phyloP scores from a whole-genome alignment of 2,797 vertebrate species.

The Chromobotia macracanthus region DNA sequence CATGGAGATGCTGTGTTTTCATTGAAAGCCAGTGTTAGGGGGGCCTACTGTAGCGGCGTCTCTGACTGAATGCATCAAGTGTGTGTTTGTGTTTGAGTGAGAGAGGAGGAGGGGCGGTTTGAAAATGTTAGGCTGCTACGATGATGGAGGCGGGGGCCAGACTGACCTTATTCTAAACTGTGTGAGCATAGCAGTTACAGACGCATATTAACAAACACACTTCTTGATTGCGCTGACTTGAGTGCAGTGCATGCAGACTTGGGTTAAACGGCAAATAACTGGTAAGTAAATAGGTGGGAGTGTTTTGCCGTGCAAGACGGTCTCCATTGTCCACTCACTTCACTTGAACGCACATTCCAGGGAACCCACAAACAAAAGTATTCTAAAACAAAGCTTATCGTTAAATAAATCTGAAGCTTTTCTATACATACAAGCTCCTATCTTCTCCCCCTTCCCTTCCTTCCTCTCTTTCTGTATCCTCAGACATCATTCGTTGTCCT shows the following conservation, averaged over 20 bases:
- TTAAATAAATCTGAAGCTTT: slow-evolving; percentile 8
- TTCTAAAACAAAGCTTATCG: slow-evolving; percentile 26
- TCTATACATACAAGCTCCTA: slow-evolving; percentile 53
- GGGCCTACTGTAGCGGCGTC: slow-evolving; percentile 64
- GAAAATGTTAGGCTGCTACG: slow-evolving; percentile 22
- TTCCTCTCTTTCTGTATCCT: slow-evolving; percentile 61
- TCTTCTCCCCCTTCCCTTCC: slow-evolving; percentile 54
- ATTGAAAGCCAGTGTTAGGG: slow-evolving; percentile 64
- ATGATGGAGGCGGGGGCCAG: slow-evolving; percentile 39
- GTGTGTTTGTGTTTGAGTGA: slow-evolving; percentile 36
- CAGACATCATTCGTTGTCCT: slow-evolving; percentile 60
- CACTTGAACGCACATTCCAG: not conserved
- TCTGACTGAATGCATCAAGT: slow-evolving; percentile 75
- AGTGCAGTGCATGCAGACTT: slow-evolving; percentile 16
- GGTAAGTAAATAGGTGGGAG: slow-evolving; percentile 23
- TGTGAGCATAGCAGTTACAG: slow-evolving; percentile 28
- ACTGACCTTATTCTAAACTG: slow-evolving; percentile 55
- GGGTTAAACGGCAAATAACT: slow-evolving; percentile 15
- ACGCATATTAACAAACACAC: slow-evolving; percentile 34
- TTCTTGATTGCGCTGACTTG: not conserved
- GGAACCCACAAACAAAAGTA: slow-evolving; percentile 7
- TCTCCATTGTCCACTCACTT: not conserved
- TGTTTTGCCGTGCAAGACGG: not conserved
- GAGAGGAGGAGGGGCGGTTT: slow-evolving; percentile 26
- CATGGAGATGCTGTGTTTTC: slow-evolving; percentile 74